Percentiles rank a stretch among this genome's conserved stretches.
Evolutionary conservation across 2,888 invertebrate genomes (phyloP).

Genomic region (Stenchaetothrips biformis): DNA sequence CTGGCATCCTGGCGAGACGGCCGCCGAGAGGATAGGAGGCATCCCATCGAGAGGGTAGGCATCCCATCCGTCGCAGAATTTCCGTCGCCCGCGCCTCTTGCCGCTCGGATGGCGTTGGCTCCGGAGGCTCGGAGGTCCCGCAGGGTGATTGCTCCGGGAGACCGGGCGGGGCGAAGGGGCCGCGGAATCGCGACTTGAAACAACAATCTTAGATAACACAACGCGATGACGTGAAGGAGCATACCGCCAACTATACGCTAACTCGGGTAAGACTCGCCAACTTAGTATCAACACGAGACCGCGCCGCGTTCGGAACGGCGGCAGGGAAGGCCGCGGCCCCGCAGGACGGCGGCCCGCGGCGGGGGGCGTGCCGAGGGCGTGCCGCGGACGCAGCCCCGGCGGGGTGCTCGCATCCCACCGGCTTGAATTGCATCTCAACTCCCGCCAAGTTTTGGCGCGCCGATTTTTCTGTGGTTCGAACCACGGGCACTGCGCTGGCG

Average conservation of each 20-base stretch:
- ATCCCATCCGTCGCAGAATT: too few species aligned
- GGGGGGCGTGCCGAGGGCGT: neutral
- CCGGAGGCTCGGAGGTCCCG: too few species aligned
- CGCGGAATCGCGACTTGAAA: slow-evolving; percentile 8
- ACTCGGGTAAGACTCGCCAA: slow-evolving; percentile 18
- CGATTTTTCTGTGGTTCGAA: neutral
- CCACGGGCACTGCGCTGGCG: neutral
- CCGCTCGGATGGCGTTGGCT: too few species aligned
- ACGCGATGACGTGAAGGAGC: neutral
- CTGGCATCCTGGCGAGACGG: neutral
- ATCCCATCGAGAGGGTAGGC: too few species aligned
- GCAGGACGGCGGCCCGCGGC: neutral
- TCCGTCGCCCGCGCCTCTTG: too few species aligned
- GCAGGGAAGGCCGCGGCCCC: neutral
- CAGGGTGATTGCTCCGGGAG: too few species aligned
- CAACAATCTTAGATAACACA: slow-evolving; percentile 9
- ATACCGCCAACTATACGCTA: slow-evolving; percentile 18
- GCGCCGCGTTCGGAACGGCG: neutral
- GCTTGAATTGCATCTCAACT: neutral
- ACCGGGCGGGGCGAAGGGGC: too few species aligned
- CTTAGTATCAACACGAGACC: slow-evolving; percentile 9
- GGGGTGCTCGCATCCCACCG: neutral
- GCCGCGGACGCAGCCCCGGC: neutral
- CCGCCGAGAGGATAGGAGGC: too few species aligned
- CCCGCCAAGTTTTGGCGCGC: neutral